A percentile compares a stretch with the other conserved stretches of the same genome.
phyloP scores from a whole-genome alignment of 2,113 vertebrate species.

The Arvicanthis niloticus region DNA sequence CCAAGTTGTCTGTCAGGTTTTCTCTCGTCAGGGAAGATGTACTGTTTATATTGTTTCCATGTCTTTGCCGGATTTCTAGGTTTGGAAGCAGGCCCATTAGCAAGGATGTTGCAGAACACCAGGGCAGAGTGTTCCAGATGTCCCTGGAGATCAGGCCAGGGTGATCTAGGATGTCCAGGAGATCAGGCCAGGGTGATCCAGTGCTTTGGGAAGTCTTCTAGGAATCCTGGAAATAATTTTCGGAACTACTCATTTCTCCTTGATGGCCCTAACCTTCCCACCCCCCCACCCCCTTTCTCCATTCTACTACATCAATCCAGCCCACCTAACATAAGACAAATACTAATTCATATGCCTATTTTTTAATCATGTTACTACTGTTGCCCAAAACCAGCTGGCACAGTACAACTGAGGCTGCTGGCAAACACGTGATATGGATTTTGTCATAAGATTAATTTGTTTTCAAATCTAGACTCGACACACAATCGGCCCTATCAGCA shows the following conservation, averaged over 20 bases:
- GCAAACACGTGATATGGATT: not conserved
- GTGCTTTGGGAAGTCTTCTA: not conserved
- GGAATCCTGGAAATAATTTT: not conserved
- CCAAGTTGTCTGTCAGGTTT: not conserved
- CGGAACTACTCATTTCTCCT: not conserved
- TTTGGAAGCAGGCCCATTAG: not conserved
- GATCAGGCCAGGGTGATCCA: not conserved
- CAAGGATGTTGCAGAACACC: not conserved
- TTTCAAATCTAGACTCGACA: conserved; percentile 24
- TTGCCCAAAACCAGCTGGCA: not conserved
- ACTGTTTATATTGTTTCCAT: not conserved
- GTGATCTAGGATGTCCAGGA: not conserved
- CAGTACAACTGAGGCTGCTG: not conserved
- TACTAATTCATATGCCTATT: not conserved
- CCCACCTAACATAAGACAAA: not conserved
- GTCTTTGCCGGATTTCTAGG: not conserved
- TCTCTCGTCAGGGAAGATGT: not conserved
- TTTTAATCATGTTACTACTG: not conserved
- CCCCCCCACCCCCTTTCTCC: not conserved
- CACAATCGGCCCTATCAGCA: not conserved
- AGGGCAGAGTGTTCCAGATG: no score
- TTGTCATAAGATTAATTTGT: conserved; percentile 40
- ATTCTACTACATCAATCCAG: not conserved
- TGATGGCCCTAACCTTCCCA: not conserved
- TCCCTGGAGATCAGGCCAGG: not conserved